phyloP scores from a whole-genome alignment of 2,113 vertebrate species.

The Caranx melampygus region DNA sequence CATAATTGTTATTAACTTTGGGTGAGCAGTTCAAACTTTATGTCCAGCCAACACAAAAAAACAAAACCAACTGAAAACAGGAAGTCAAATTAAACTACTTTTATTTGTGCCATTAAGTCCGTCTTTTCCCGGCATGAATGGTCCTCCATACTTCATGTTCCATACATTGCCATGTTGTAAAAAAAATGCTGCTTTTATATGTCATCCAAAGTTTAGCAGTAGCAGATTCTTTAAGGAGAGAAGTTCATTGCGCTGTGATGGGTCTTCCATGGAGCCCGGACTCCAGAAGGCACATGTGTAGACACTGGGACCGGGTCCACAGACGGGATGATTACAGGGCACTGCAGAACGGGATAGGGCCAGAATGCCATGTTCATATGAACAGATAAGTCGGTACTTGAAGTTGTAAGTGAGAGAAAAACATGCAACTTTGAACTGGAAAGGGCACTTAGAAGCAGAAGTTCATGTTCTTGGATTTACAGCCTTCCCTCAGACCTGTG shows the following conservation, averaged over 20 bases:
- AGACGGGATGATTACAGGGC: slow-evolving; percentile 3
- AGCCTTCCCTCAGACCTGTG: slow-evolving; percentile 19
- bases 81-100: too few relatives aligned
- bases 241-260: slow-evolving; percentile 14
- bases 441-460: slow-evolving; percentile 54
- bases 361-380: neutral
- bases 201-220: slow-evolving; percentile 1
- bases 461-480: slow-evolving; percentile 27
- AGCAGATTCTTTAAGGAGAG: slow-evolving; percentile 4
- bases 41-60: too few relatives aligned
- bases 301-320: slow-evolving; percentile 43
- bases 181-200: too few relatives aligned
- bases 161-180: too few relatives aligned
- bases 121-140: neutral
- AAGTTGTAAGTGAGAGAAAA: neutral
- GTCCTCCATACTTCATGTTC: neutral
- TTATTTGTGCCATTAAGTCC: neutral
- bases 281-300: slow-evolving; percentile 75
- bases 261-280: slow-evolving; percentile 24
- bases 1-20: too few relatives aligned
- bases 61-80: too few relatives aligned
- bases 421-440: slow-evolving; percentile 12
- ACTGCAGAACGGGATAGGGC: neutral
- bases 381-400: neutral
- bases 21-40: neutral